Conservation (phyloP, 2,888 invertebrate genomes). For the Ophion costatus region DNA sequence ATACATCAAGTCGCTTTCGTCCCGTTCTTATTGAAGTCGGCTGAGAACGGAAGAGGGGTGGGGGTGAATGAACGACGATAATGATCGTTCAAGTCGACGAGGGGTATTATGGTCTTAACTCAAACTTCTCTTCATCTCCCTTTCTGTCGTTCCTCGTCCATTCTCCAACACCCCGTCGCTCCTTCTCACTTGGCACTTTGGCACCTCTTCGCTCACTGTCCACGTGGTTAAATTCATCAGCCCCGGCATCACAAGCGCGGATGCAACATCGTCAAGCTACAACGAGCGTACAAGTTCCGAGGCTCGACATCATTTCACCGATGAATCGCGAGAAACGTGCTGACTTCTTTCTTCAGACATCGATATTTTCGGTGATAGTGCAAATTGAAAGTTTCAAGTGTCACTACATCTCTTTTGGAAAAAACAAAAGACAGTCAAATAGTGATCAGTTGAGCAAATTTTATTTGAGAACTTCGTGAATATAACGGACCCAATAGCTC, state of each 20-base stretch:
- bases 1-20: conserved; percentile 18
- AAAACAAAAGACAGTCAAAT: no score
- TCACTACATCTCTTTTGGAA: no score
- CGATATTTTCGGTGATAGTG: background rate
- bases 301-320: background rate
- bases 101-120: conserved; percentile 60
- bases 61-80: conserved; percentile 55
- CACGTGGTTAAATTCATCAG: conserved; percentile 49
- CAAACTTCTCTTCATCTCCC: conserved; percentile 48
- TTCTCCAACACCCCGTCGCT: conserved; percentile 17
- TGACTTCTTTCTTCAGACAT: background rate
- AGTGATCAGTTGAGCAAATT: no score
- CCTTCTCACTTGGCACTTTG: conserved; percentile 22
- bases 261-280: conserved; percentile 33
- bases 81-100: conserved; percentile 57
- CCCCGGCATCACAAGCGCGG: conserved; percentile 4
- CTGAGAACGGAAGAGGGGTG: background rate
- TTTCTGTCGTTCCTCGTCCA: background rate
- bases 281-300: conserved; percentile 24
- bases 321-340: background rate
- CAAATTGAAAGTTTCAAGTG: background rate
- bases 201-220: conserved; percentile 32
- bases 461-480: no score
- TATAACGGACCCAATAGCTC: no score
- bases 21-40: conserved; percentile 44